These are phyloP conservation scores for Gambusia yucatana DNA, from an alignment of 2,797 vertebrate genomes.

Conservation along the genomic window DNA sequence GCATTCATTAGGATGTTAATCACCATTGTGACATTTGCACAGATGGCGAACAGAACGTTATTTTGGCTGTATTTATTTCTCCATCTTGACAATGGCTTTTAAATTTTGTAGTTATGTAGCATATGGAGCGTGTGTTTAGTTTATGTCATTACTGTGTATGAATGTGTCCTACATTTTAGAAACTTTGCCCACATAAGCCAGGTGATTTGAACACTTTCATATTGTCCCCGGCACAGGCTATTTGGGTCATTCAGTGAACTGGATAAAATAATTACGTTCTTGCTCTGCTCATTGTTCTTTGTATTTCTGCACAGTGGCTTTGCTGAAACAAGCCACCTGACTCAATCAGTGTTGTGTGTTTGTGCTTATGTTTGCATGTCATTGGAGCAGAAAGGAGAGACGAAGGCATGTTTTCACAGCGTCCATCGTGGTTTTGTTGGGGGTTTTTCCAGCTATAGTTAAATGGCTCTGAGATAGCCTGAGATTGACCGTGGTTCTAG, in stretches of 20 bases:
- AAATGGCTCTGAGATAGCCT: conserved; percentile 26
- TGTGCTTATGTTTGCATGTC: conserved; percentile 49
- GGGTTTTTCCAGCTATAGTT: conserved; percentile 27
- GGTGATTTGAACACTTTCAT: conserved; percentile 40
- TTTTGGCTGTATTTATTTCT: conserved; percentile 2
- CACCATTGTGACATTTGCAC: background rate
- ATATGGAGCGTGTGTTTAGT: background rate
- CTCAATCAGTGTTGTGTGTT: conserved; percentile 29
- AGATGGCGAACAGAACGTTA: background rate
- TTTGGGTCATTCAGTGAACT: conserved; percentile 38
- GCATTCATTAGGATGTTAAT: background rate
- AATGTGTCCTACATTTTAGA: background rate
- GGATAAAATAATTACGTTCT: conserved; percentile 43
- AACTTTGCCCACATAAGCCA: conserved; percentile 15
- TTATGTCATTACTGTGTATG: background rate
- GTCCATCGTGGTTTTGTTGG: conserved; percentile 39
- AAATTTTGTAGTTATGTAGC: background rate
- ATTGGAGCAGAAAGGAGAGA: conserved; percentile 30
- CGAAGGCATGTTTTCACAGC: conserved; percentile 20
- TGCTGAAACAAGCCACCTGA: conserved; percentile 34
- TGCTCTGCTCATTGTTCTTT: conserved; percentile 45
- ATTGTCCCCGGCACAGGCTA: conserved; percentile 28
- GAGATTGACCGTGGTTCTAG: conserved; percentile 50
- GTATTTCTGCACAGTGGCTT: conserved; percentile 39
- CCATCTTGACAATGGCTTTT: background rate